A percentile compares a stretch with the other conserved stretches of the same genome.
These are phyloP conservation scores for Crossaster papposus DNA, from an alignment of 53 echinoderm and acorn worm species.

Conservation along the genomic window DNA sequence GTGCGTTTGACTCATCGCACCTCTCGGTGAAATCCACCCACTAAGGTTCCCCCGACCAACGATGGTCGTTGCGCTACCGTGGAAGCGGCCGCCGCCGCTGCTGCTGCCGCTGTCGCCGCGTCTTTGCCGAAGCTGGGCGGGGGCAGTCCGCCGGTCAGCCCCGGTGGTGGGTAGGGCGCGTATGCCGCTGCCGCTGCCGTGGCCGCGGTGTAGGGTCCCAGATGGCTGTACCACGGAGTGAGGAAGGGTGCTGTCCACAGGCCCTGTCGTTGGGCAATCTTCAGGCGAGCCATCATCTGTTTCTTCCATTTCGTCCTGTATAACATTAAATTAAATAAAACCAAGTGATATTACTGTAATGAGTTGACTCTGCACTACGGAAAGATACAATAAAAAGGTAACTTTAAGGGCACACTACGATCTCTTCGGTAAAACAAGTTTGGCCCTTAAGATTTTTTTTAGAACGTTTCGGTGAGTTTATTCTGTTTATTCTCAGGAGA, in stretches of 20 bases:
- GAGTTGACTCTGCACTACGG: too few species aligned
- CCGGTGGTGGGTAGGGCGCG: slow-evolving; percentile 68
- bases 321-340: slow-evolving; percentile 6
- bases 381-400: background rate
- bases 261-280: slow-evolving; percentile 97
- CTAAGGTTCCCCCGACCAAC: background rate
- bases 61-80: slow-evolving; percentile 22
- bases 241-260: slow-evolving; percentile 94
- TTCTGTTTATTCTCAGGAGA: too few species aligned
- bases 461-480: too few species aligned
- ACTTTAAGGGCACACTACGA: too few species aligned
- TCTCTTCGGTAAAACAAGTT: too few species aligned
- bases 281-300: slow-evolving; percentile 98
- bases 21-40: slow-evolving; percentile 17
- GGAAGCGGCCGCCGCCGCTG: slow-evolving; percentile 10
- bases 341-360: background rate
- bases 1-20: slow-evolving; percentile 1
- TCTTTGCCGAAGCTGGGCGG: slow-evolving; percentile 41
- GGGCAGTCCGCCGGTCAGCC: slow-evolving; percentile 37
- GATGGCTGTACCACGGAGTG: slow-evolving; percentile 85
- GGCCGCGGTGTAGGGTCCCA: slow-evolving; percentile 78
- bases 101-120: slow-evolving; percentile 5
- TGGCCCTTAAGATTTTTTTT: too few species aligned
- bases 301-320: slow-evolving; percentile 99
- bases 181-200: slow-evolving; percentile 62